Evolutionary conservation across 2,797 vertebrate genomes (phyloP), one percentile per base, ranked within the genome.

Genomic region (Sebastes hubbsi): DNA sequence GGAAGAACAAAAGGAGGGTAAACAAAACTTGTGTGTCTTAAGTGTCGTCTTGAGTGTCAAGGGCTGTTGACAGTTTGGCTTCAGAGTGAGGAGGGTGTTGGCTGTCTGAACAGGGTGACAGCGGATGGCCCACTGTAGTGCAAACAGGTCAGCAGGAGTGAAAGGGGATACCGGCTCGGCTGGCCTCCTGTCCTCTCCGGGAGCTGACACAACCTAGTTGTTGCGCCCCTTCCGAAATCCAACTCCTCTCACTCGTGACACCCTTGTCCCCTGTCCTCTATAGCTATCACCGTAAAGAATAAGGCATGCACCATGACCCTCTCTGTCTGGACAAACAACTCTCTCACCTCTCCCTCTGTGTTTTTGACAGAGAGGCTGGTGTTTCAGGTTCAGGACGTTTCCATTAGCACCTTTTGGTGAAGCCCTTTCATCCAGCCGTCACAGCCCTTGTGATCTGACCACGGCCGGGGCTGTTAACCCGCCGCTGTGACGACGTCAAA

Each of bases 331-430:
- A 81, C 75, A 82, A 87, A 78, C 75, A 89, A 77, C 67, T 25
- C 79, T 69, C 82, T 80, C 66, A 72, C 80, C 73, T 64, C 60
- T 36, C 13, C 36, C 56, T 68, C 34, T 59, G 70, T 64, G 61
- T 56, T 69, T 82, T 81, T 76, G 68, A 82, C 85, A 80, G 71
- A 67, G 55, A 60, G 72, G 38, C 78, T 72, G 80, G 55, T 70
- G 72, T 90, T 85, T 89, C 83, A 75, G 84, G 59, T 80, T 87
- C 73, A 86, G 82, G 83, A 86, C 29, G 16, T 93, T 91, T 93
- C 88, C 87, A 87, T 92, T 92, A 87, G 81, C 91, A 94, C 93
- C 90, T 94, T 93, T 90, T 80, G 89, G 90, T 78, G 71, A 88
- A 79, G 75, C 72, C 75, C 87, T 92, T 91, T 93, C 84, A 94